phyloP scores from a whole-genome alignment of 2,113 vertebrate species.

The Cnemophilus loriae region DNA sequence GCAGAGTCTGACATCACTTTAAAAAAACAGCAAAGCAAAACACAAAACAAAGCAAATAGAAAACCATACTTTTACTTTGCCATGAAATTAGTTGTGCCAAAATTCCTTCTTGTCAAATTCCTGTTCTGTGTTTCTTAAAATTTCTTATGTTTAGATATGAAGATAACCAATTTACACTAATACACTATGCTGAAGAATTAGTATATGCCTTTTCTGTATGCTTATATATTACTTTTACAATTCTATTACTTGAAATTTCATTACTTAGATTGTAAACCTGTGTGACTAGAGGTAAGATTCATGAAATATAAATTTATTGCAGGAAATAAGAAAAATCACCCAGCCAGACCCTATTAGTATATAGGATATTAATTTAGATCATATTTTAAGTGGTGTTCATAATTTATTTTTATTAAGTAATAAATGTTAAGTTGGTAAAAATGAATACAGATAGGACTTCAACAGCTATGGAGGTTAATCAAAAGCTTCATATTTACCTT shows the following conservation, averaged over 20 bases:
- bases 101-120: background rate
- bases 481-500: background rate
- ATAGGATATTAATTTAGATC: background rate
- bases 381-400: background rate
- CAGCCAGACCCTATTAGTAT: background rate
- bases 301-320: background rate
- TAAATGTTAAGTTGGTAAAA: background rate
- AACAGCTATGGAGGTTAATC: background rate
- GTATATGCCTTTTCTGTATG: background rate
- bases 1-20: background rate
- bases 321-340: background rate
- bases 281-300: background rate
- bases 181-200: background rate
- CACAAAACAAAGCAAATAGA: background rate
- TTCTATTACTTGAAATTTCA: background rate
- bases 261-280: background rate
- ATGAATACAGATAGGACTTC: background rate
- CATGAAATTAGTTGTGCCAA: background rate
- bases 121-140: background rate
- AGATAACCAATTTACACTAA: background rate
- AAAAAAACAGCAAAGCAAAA: background rate
- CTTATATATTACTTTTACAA: background rate
- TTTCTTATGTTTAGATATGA: background rate
- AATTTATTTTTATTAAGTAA: background rate
- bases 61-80: accelerated